Conservation (phyloP, 2,113 vertebrate species). For the Apeltes quadracus region DNA sequence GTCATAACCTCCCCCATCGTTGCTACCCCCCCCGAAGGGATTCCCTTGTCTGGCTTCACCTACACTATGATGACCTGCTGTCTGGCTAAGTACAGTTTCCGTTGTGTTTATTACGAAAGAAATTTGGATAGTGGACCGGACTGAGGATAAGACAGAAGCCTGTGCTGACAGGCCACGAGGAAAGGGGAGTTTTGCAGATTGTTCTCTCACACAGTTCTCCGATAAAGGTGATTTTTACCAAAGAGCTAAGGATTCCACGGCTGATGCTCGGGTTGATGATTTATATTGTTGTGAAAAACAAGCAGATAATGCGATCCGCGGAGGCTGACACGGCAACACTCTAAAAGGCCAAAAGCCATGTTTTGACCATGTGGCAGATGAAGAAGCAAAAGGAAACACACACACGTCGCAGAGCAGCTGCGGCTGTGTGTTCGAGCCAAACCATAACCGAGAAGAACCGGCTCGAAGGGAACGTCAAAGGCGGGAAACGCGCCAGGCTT, state of each 20-base stretch:
- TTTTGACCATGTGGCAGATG: conserved; percentile 57
- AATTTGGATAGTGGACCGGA: conserved; percentile 67
- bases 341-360: conserved; percentile 51
- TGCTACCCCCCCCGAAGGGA: conserved; percentile 36
- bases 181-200: conserved; percentile 34
- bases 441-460: conserved; percentile 59
- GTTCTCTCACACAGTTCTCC: conserved; percentile 10
- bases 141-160: conserved; percentile 52
- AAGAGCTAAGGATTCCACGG: conserved; percentile 8
- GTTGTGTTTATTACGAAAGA: conserved; percentile 25
- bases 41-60: conserved; percentile 48
- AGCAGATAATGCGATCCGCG: conserved; percentile 29
- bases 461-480: conserved; percentile 55
- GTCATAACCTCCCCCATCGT: conserved; percentile 27
- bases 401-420: conserved; percentile 17
- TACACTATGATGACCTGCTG: conserved; percentile 8
- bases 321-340: conserved; percentile 41
- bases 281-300: conserved; percentile 31
- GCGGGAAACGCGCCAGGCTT: conserved; percentile 29
- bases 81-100: conserved; percentile 36
- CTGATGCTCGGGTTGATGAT: conserved; percentile 31
- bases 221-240: conserved; percentile 31
- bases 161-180: conserved; percentile 38
- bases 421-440: conserved; percentile 55
- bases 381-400: conserved; percentile 52